Evolutionary conservation across 2,797 vertebrate genomes (phyloP).

Genomic region (Paratrypauchen microcephalus): DNA sequence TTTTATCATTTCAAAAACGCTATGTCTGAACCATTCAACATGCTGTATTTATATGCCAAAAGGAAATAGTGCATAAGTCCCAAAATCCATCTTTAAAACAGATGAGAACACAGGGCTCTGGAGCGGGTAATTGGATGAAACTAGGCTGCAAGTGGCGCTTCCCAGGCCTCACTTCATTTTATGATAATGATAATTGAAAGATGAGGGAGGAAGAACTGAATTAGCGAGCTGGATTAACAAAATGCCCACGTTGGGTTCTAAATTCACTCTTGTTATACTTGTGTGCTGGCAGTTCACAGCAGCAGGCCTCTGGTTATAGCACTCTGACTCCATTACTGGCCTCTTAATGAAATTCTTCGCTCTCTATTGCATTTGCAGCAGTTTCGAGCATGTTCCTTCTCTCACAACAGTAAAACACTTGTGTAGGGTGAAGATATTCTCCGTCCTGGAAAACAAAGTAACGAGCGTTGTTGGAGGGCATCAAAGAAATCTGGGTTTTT

Average conservation of each 20-base stretch:
- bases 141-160: slow-evolving; percentile 64
- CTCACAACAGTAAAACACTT: slow-evolving; percentile 49
- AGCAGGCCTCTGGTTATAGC: slow-evolving; percentile 64
- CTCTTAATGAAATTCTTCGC: slow-evolving; percentile 71
- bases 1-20: slow-evolving; percentile 41
- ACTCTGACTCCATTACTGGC: slow-evolving; percentile 63
- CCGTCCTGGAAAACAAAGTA: slow-evolving; percentile 41
- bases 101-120: slow-evolving; percentile 74
- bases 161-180: slow-evolving; percentile 76
- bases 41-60: slow-evolving; percentile 36
- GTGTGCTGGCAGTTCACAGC: slow-evolving; percentile 57
- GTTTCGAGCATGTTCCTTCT: slow-evolving; percentile 60
- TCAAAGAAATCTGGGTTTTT: slow-evolving; percentile 37
- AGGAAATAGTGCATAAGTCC: slow-evolving; percentile 50
- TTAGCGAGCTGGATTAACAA: slow-evolving; percentile 73
- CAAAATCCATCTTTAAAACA: slow-evolving; percentile 70
- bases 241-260: slow-evolving; percentile 62
- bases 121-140: slow-evolving; percentile 79
- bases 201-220: slow-evolving; percentile 70
- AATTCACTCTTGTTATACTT: slow-evolving; percentile 70
- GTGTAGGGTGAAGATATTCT: slow-evolving; percentile 43
- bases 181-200: slow-evolving; percentile 81
- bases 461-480: slow-evolving; percentile 39
- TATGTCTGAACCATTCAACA: slow-evolving; percentile 34
- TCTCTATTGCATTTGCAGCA: slow-evolving; percentile 64